Base-by-base conservation (phyloP, 2,113 vertebrate genomes). In the Campylomormyrus tamandua region DNA sequence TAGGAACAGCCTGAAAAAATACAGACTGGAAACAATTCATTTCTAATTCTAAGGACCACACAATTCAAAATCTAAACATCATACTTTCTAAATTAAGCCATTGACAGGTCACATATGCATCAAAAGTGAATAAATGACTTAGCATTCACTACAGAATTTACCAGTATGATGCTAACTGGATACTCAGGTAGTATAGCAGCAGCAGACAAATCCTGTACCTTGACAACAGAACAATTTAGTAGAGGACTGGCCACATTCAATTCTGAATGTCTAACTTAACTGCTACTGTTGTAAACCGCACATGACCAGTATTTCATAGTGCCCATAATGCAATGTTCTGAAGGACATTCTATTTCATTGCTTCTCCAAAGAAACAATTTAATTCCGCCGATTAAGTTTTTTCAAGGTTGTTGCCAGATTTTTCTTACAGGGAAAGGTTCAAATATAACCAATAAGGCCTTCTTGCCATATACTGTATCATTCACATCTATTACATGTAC, bases 261-360 rank as follows among this genome's bases (percentile, higher is more conserved):
- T 93, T 92, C 87, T 90, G 52, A 89, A 87, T 87, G 49, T 48
- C 45, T 48, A 35, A 92, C 91, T 50, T 86, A 27, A 48, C 50
- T 53, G 48, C 85, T 35, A 19, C 85, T 31, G 31, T 35, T 39
- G 31, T 87, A 39, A 53, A 56, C 50, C 3, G 3, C 46, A 53
- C 13, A 56, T 3, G 48, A 86, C 83, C 27, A 53, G n/a, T 21
- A 62, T 84, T 58, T 31, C 77, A 27, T 45, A 46, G 74, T 89
- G 88, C 3, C 35, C 53, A 24, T 21, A 35, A 83, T 24, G 17
- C 24, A 49, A 9, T n/a, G 17, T 62, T 58, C 52, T 58, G 89
- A 84, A 89, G 48, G 80, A 53, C 39, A 46, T 58, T 88, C 15
- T 35, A 50, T 87, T 87, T 53, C 49, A 87, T 39, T 53, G 48